Percentiles rank a stretch among this genome's conserved stretches.
These are phyloP conservation scores for Selenia dentaria DNA, from an alignment of 2,888 invertebrate genomes.

Conservation along the genomic window DNA sequence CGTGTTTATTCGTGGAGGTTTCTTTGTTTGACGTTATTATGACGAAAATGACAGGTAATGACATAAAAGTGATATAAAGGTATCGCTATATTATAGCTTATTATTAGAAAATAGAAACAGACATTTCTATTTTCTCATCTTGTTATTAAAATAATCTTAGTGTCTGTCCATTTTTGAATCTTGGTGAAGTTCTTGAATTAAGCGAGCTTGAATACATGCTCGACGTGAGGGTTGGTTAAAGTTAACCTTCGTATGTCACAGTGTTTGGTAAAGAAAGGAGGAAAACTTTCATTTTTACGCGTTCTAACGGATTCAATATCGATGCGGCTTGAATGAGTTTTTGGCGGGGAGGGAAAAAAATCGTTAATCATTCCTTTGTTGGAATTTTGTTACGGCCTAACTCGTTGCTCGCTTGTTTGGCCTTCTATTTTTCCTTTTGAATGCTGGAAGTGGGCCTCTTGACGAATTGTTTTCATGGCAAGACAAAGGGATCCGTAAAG, in stretches of 20 bases:
- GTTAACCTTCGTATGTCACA: constrained; percentile 47
- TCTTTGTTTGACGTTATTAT: constrained; percentile 29
- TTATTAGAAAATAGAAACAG: too few species aligned
- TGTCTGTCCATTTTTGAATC: too few species aligned
- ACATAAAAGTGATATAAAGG: constrained; percentile 5
- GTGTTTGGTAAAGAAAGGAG: constrained; percentile 66
- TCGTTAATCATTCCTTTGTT: constrained; percentile 85
- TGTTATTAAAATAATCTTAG: too few species aligned
- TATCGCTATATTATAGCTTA: neutral
- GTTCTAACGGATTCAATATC: constrained; percentile 83
- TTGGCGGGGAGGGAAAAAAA: constrained; percentile 65
- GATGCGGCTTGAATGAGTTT: constrained; percentile 81
- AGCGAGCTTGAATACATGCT: constrained; percentile 2
- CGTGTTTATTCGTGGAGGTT: constrained; percentile 33
- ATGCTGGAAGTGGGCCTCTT: constrained; percentile 74
- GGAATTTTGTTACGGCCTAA: constrained; percentile 83
- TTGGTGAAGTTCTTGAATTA: too few species aligned
- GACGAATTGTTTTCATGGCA: constrained; percentile 79
- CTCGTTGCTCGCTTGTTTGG: constrained; percentile 83
- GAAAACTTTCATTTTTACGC: constrained; percentile 83
- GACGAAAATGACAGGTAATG: constrained; percentile 13
- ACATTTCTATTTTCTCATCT: too few species aligned
- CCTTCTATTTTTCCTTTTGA: constrained; percentile 79
- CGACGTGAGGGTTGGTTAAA: constrained; percentile 27
- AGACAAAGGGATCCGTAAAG: constrained; percentile 59